Conservation (phyloP, 2,888 invertebrate genomes). For the Oligia latruncula region DNA sequence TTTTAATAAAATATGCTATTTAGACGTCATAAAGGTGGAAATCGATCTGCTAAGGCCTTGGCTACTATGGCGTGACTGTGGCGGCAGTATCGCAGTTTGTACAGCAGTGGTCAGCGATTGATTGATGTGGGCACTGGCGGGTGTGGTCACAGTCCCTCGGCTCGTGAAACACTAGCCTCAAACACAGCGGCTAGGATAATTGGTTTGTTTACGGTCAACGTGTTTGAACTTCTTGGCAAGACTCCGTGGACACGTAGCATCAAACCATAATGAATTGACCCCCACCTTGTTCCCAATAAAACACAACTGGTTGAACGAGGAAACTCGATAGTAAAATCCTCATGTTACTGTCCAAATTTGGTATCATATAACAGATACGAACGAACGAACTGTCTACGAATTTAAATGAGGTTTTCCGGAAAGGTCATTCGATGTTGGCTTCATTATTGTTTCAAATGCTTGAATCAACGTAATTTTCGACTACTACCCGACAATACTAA, state of each 20-base stretch:
- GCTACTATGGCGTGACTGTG: slow-evolving; percentile 59
- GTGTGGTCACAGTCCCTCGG: slow-evolving; percentile 65
- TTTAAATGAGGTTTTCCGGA: slow-evolving; percentile 23
- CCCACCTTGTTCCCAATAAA: slow-evolving; percentile 2
- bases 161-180: slow-evolving; percentile 51
- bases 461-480: slow-evolving; percentile 26
- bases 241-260: slow-evolving; percentile 27
- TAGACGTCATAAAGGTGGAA: slow-evolving; percentile 46
- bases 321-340: slow-evolving; percentile 12
- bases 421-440: slow-evolving; percentile 1
- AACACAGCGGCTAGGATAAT: slow-evolving; percentile 63
- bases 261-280: slow-evolving; percentile 22
- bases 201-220: slow-evolving; percentile 67
- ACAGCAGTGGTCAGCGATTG: slow-evolving; percentile 70
- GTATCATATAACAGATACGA: slow-evolving; percentile 16
- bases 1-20: slow-evolving; percentile 36
- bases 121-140: slow-evolving; percentile 69
- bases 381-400: slow-evolving; percentile 4
- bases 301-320: slow-evolving; percentile 7
- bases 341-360: slow-evolving; percentile 13
- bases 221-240: slow-evolving; percentile 43
- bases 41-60: slow-evolving; percentile 59
- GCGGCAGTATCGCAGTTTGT: slow-evolving; percentile 64
- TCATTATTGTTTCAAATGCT: slow-evolving; percentile 24
- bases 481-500: neutral